Percentiles rank a stretch among this genome's conserved stretches.
phyloP scores from a whole-genome alignment of 2,113 vertebrate genomes.

The Brachyistius frenatus region DNA sequence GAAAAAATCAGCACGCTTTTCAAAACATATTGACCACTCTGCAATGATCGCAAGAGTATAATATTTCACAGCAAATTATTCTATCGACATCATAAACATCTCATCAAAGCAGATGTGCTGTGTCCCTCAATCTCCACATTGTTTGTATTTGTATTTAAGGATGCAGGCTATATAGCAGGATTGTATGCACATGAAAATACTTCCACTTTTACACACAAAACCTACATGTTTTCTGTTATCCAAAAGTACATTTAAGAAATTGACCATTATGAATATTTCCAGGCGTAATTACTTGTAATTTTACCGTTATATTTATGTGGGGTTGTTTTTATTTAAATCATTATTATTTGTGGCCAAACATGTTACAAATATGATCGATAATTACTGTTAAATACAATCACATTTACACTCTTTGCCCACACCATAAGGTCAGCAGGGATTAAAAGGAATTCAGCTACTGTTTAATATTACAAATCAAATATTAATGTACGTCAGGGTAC shows the following conservation, averaged over 20 bases:
- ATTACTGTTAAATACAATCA: conserved; percentile 57
- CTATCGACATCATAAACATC: conserved; percentile 40
- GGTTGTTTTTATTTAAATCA: conserved; percentile 35
- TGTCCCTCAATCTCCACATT: conserved; percentile 31
- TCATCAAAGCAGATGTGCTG: conserved; percentile 54
- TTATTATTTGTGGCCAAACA: conserved; percentile 8
- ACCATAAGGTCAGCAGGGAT: conserved; percentile 54
- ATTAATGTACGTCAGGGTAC: conserved; percentile 31
- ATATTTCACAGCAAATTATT: conserved; percentile 46
- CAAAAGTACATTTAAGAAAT: conserved; percentile 35
- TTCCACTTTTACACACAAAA: conserved; percentile 26
- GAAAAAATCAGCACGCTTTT: conserved; percentile 36
- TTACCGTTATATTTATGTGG: conserved; percentile 9
- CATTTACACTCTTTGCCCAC: conserved; percentile 50
- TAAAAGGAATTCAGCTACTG: conserved; percentile 53
- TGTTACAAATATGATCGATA: conserved; percentile 62
- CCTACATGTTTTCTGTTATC: conserved; percentile 7
- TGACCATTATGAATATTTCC: conserved; percentile 13
- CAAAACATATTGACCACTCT: conserved; percentile 39
- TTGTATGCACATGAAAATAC: conserved; percentile 35
- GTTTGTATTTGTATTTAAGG: conserved; percentile 38
- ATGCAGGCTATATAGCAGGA: conserved; percentile 30
- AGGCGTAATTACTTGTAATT: conserved; percentile 11
- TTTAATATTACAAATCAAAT: conserved; percentile 65
- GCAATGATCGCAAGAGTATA: conserved; percentile 22